These are phyloP conservation scores for Xestobium rufovillosum DNA, from an alignment of 2,888 invertebrate genomes.

Conservation along the genomic window DNA sequence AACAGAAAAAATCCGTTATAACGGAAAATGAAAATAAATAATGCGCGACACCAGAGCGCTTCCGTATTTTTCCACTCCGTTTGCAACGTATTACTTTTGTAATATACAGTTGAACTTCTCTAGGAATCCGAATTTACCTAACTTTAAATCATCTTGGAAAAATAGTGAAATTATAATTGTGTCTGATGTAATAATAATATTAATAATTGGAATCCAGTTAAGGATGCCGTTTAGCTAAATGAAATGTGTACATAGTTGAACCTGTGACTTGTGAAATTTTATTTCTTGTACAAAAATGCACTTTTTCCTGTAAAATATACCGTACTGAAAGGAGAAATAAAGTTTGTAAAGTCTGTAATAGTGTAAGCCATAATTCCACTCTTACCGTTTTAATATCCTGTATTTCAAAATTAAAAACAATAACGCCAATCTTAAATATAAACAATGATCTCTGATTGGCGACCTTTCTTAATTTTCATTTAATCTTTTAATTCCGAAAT, in stretches of 20 bases:
- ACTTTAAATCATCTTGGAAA: no score
- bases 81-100: no score
- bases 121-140: slow-evolving; percentile 44
- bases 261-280: slow-evolving; percentile 26
- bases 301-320: no score
- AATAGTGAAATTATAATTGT: no score
- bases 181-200: no score
- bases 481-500: not conserved
- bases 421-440: not conserved
- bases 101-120: slow-evolving; percentile 40
- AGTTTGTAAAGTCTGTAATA: not conserved
- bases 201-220: no score
- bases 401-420: not conserved
- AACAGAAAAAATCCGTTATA: no score
- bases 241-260: slow-evolving; percentile 21
- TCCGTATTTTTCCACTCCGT: no score
- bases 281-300: no score
- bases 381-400: not conserved
- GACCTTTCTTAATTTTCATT: not conserved
- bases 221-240: slow-evolving; percentile 21
- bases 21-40: no score
- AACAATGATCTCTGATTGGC: slow-evolving; percentile 2
- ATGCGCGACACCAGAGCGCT: no score
- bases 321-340: not conserved
- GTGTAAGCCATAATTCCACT: not conserved